A percentile compares a stretch with the other conserved stretches of the same genome.
Conservation (phyloP, 2,888 invertebrate genomes). For the Drosophila neonasuta region DNA sequence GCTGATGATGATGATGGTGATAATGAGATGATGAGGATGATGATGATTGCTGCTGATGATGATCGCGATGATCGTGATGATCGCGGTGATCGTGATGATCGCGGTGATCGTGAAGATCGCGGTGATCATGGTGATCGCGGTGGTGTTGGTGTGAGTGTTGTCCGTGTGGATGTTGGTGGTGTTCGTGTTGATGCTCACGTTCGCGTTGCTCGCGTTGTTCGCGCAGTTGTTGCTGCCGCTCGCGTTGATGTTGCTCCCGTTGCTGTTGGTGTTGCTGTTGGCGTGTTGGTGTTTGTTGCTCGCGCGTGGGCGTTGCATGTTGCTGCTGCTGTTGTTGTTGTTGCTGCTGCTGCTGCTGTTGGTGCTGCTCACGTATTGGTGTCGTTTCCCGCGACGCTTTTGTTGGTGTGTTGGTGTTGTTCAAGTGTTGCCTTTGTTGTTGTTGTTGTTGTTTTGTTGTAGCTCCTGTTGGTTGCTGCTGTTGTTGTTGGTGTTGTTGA, state of each 20-base stretch:
- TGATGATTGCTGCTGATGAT: slow-evolving; percentile 32
- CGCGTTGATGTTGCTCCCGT: slow-evolving; percentile 49
- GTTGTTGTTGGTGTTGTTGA: slow-evolving; percentile 43
- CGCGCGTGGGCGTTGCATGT: slow-evolving; percentile 54
- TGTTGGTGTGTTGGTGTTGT: slow-evolving; percentile 63
- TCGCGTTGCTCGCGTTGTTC: slow-evolving; percentile 39
- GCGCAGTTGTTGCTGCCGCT: slow-evolving; percentile 39
- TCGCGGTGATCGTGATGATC: slow-evolving; percentile 18
- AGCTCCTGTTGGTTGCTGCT: slow-evolving; percentile 34
- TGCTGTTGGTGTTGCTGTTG: slow-evolving; percentile 54
- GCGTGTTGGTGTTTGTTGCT: slow-evolving; percentile 55
- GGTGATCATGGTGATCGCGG: slow-evolving; percentile 31
- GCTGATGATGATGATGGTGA: slow-evolving; percentile 41
- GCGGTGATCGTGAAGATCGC: slow-evolving; percentile 7
- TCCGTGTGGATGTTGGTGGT: slow-evolving; percentile 39
- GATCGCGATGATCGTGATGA: slow-evolving; percentile 33
- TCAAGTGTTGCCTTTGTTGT: slow-evolving; percentile 53
- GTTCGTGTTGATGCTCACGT: slow-evolving; percentile 47
- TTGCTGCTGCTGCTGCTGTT: slow-evolving; percentile 49
- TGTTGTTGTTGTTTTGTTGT: slow-evolving; percentile 43
- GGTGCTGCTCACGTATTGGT: slow-evolving; percentile 65
- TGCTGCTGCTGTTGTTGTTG: slow-evolving; percentile 54
- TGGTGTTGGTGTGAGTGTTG: slow-evolving; percentile 29
- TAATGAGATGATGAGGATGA: slow-evolving; percentile 33
- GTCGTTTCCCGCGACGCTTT: slow-evolving; percentile 68